Evolutionary conservation across 64 coral and sea anemone species (phyloP).

Genomic region (Cladopsammia gracilis): DNA sequence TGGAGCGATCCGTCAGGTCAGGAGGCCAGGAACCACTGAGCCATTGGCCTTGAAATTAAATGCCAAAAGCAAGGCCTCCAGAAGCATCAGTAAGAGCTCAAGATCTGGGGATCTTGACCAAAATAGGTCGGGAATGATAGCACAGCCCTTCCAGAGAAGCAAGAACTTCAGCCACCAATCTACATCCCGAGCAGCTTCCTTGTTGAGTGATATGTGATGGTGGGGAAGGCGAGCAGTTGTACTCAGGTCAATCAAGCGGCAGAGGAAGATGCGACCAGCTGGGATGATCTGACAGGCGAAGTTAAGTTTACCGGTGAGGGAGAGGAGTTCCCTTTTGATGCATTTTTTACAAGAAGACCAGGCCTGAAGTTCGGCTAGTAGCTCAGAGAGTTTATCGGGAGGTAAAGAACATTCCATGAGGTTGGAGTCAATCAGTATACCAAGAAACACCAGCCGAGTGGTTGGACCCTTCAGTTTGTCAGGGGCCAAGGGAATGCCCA

Average conservation of each 20-base stretch:
- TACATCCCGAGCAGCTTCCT: not conserved
- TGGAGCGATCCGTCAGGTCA: too few relatives aligned
- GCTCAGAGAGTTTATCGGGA: conserved; percentile 5
- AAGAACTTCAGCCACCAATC: conserved; percentile 20
- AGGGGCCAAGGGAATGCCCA: not conserved
- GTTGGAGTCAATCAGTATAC: conserved; percentile 7
- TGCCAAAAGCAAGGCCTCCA: too few relatives aligned
- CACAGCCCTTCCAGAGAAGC: too few relatives aligned
- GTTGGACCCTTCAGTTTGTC: not conserved
- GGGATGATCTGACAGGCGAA: conserved; percentile 21
- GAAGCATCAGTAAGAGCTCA: too few relatives aligned
- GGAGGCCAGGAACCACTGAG: too few relatives aligned
- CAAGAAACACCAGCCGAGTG: conserved; percentile 12
- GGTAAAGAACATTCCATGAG: conserved; percentile 27
- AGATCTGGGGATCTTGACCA: too few relatives aligned
- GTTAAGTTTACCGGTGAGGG: conserved; percentile 1
- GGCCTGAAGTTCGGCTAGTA: not conserved
- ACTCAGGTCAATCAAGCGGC: conserved; percentile 21
- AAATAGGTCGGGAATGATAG: too few relatives aligned
- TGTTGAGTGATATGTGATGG: conserved; percentile 6
- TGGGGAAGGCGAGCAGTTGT: not conserved
- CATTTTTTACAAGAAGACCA: not conserved
- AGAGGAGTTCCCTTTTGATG: not conserved
- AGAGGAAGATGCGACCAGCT: not conserved
- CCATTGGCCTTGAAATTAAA: too few relatives aligned